These are phyloP conservation scores for Hirundo rustica DNA, from an alignment of 2,797 vertebrate species.

Conservation along the genomic window DNA sequence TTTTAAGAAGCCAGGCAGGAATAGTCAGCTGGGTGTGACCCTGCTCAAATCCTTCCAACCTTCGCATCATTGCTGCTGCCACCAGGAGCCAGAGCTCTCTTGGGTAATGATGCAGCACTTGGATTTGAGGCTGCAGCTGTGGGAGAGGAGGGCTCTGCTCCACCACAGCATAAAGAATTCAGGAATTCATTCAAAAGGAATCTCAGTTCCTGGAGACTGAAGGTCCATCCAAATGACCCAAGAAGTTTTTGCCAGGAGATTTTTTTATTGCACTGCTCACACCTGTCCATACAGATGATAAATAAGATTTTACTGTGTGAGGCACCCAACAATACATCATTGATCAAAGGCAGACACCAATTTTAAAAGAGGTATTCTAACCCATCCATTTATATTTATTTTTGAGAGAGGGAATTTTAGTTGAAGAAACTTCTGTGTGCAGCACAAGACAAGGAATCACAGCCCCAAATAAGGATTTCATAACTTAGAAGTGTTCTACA, in stretches of 20 bases:
- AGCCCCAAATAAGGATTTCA: not conserved
- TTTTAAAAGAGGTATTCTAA: not conserved
- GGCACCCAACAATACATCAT: not conserved
- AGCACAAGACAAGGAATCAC: not conserved
- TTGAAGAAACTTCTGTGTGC: not conserved
- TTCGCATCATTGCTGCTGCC: not conserved
- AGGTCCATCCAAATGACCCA: not conserved
- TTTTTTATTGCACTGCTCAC: not conserved
- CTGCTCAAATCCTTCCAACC: not conserved
- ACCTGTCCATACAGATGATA: not conserved
- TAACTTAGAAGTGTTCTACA: slow-evolving; percentile 36
- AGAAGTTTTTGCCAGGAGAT: not conserved
- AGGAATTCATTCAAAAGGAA: not conserved
- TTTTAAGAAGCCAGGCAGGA: not conserved
- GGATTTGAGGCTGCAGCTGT: not conserved
- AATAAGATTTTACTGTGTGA: not conserved
- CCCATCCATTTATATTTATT: not conserved
- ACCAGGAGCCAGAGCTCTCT: rapidly evolving
- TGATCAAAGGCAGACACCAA: not conserved
- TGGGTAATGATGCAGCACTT: rapidly evolving
- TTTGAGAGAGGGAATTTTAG: not conserved
- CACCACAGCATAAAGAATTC: not conserved
- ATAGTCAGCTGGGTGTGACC: not conserved
- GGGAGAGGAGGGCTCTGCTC: not conserved
- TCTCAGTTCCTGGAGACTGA: not conserved